A percentile compares a stretch with the other conserved stretches of the same genome.
These are phyloP conservation scores for Panzeria rudis DNA, from an alignment of 2,888 invertebrate genomes.

Conservation along the genomic window DNA sequence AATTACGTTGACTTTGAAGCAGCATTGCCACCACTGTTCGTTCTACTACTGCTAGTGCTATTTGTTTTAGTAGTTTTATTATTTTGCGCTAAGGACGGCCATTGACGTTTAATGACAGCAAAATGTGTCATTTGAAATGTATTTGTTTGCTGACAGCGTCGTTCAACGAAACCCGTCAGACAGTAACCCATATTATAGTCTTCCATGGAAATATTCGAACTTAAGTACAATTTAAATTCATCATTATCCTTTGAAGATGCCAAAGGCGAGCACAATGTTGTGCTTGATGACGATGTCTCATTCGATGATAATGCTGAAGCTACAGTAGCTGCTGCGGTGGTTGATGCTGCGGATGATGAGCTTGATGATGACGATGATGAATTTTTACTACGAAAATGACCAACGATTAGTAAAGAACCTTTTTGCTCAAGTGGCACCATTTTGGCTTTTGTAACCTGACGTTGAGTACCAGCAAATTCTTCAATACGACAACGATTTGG, in stretches of 20 bases:
- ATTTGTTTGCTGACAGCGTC: slow-evolving; percentile 90
- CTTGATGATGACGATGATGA: slow-evolving; percentile 35
- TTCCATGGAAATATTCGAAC: slow-evolving; percentile 92
- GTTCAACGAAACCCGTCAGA: slow-evolving; percentile 93
- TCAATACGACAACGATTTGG: slow-evolving; percentile 92
- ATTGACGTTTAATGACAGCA: slow-evolving; percentile 91
- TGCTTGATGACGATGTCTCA: slow-evolving; percentile 43
- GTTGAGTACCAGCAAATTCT: slow-evolving; percentile 88
- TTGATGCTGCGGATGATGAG: slow-evolving; percentile 8
- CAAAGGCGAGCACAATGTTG: slow-evolving; percentile 53
- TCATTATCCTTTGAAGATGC: slow-evolving; percentile 74
- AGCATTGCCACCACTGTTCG: slow-evolving; percentile 48
- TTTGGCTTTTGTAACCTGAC: slow-evolving; percentile 88
- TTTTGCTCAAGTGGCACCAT: slow-evolving; percentile 90
- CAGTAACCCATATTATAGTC: slow-evolving; percentile 96
- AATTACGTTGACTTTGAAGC: slow-evolving; percentile 75
- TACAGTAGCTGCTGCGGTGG: slow-evolving; percentile 3
- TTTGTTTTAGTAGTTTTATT: slow-evolving; percentile 72
- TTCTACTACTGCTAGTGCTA: slow-evolving; percentile 60
- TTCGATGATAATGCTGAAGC: slow-evolving; percentile 26
- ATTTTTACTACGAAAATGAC: slow-evolving; percentile 84
- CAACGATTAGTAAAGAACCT: slow-evolving; percentile 92
- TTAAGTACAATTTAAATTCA: slow-evolving; percentile 92
- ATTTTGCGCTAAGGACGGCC: slow-evolving; percentile 81
- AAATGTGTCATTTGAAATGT: slow-evolving; percentile 94